A percentile compares a stretch with the other conserved stretches of the same genome.
These are phyloP conservation scores for Phymorhynchus buccinoides DNA, from an alignment of 1,140 invertebrate genomes.

Conservation along the genomic window DNA sequence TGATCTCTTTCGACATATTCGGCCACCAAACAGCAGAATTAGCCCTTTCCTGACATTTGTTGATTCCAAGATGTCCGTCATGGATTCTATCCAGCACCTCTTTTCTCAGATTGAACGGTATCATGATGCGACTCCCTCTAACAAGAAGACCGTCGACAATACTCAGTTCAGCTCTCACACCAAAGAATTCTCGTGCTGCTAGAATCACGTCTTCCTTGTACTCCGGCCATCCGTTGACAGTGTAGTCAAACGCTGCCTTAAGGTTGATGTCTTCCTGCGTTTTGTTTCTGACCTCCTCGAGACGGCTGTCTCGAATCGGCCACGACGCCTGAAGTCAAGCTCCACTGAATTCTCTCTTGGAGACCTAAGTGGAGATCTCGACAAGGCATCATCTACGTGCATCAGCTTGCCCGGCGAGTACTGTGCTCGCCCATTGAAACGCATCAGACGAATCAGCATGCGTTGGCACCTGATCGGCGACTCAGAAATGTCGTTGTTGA, in stretches of 20 bases:
- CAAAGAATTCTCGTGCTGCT: background rate
- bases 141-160: background rate
- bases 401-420: background rate
- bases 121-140: slow-evolving; percentile 32
- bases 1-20: background rate
- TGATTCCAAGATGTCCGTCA: slow-evolving; percentile 41
- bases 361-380: slow-evolving; percentile 35
- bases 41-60: slow-evolving; percentile 12
- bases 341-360: too few relatives aligned
- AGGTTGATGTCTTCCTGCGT: background rate
- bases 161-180: background rate
- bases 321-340: background rate
- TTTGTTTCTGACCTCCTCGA: background rate
- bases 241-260: background rate
- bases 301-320: background rate
- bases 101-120: slow-evolving; percentile 31
- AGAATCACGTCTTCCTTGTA: background rate
- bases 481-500: slow-evolving; percentile 32
- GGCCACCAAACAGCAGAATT: slow-evolving; percentile 17
- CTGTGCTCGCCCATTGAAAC: slow-evolving; percentile 42
- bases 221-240: too few relatives aligned
- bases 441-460: slow-evolving; percentile 20
- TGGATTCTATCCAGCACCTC: slow-evolving; percentile 36
- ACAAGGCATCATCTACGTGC: slow-evolving; percentile 49
- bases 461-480: background rate